Evolutionary conservation across 2,113 vertebrate species (phyloP).

Genomic region (Ceyx cyanopectus): DNA sequence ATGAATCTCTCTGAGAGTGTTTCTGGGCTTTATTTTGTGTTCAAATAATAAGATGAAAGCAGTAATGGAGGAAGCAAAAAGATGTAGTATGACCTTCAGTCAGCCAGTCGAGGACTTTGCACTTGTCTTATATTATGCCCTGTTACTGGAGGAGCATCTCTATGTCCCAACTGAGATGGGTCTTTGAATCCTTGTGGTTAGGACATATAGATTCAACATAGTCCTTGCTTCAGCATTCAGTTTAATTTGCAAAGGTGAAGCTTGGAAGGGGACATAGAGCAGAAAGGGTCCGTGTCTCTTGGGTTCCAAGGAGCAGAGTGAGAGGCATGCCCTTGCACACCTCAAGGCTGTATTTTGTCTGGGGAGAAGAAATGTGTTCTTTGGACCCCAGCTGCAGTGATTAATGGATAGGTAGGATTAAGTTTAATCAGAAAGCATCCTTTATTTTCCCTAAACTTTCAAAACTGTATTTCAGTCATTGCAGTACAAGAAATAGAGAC

Average conservation of each 20-base stretch:
- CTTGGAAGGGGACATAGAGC: background rate
- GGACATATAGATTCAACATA: background rate
- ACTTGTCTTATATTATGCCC: background rate
- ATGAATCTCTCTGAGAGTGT: background rate
- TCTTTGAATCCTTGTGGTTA: background rate
- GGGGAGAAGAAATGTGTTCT: background rate
- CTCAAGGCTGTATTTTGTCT: background rate
- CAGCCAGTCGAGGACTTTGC: background rate
- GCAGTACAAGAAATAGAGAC: background rate
- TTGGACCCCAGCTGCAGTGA: background rate
- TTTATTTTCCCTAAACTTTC: background rate
- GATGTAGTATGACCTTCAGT: background rate
- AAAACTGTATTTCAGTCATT: background rate
- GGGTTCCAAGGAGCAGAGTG: background rate
- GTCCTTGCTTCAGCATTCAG: background rate
- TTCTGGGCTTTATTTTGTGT: background rate
- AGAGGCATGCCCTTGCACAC: background rate
- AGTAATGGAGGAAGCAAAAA: background rate
- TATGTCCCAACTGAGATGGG: background rate
- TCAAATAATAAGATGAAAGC: background rate
- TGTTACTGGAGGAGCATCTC: rapidly evolving
- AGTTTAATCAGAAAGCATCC: background rate
- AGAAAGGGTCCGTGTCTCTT: background rate
- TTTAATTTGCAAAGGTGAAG: background rate
- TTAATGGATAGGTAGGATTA: background rate